phyloP scores from a whole-genome alignment of 1,140 invertebrate genomes.

The Halictus rubicundus region DNA sequence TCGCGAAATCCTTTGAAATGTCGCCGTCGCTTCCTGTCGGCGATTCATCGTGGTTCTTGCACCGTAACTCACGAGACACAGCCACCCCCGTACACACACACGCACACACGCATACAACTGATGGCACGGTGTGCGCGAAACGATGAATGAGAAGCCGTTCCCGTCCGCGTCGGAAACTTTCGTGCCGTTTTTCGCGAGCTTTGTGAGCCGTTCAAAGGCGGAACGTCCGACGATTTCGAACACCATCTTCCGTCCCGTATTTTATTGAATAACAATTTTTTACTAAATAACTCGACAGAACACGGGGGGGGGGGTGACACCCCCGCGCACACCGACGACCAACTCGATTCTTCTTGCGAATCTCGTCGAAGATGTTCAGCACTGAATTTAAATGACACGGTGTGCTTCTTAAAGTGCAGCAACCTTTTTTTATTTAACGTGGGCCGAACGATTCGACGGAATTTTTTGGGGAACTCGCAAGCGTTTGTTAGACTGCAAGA shows the following conservation, averaged over 20 bases:
- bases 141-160: constrained; percentile 12
- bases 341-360: too few species aligned
- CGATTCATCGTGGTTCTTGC: background rate
- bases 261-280: background rate
- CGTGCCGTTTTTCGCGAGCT: constrained; percentile 14
- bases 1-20: constrained; percentile 23
- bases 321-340: too few species aligned
- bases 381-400: too few species aligned
- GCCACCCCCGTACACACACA: background rate
- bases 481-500: too few species aligned
- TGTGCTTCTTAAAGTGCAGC: too few species aligned
- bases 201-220: constrained; percentile 40
- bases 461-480: too few species aligned
- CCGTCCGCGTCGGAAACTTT: constrained; percentile 13
- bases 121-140: background rate
- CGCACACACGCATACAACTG: too few species aligned
- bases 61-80: constrained; percentile 26
- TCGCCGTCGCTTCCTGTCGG: constrained; percentile 16
- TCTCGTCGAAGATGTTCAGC: too few species aligned
- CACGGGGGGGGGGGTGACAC: too few species aligned
- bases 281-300: too few species aligned
- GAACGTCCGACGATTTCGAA: background rate
- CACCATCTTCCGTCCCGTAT: background rate
- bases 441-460: too few species aligned
- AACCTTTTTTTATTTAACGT: too few species aligned